Conservation (phyloP, 2,797 vertebrate genomes). For the Phrynocephalus guinanensis region DNA sequence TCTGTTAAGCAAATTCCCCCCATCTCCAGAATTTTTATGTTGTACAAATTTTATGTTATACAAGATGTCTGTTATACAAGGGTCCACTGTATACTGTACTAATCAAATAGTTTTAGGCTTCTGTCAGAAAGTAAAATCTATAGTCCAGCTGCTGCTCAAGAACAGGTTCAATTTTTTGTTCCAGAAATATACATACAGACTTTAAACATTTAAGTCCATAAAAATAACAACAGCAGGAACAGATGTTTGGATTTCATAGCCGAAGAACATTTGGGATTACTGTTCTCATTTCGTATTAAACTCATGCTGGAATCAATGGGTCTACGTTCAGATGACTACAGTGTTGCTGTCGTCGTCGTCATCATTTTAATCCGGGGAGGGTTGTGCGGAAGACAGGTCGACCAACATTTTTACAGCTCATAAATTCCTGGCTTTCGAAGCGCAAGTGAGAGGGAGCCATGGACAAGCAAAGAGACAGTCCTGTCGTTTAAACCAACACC, state of each 20-base stretch:
- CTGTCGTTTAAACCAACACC: constrained; percentile 30
- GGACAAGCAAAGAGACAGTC: constrained; percentile 19
- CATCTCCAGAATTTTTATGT: too few species aligned
- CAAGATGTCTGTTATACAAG: too few species aligned
- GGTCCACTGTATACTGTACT: neutral
- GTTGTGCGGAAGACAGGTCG: neutral
- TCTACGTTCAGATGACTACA: neutral
- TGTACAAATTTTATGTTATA: too few species aligned
- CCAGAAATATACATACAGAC: neutral
- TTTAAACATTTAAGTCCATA: constrained; percentile 1
- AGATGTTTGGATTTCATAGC: neutral
- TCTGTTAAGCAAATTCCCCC: too few species aligned
- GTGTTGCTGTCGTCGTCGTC: too few species aligned
- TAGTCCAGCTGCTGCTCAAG: neutral
- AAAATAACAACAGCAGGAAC: constrained; percentile 18
- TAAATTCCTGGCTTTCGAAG: constrained; percentile 33
- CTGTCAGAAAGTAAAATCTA: neutral
- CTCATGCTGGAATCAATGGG: neutral
- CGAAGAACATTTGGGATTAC: constrained; percentile 4
- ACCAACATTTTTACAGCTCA: constrained; percentile 29
- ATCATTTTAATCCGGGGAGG: neutral
- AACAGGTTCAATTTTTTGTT: neutral
- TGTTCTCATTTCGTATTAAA: neutral
- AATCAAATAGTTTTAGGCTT: neutral
- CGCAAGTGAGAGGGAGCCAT: constrained; percentile 13